These are phyloP conservation scores for Dicyrtoma fusca DNA, from an alignment of 2,888 invertebrate species.

Conservation along the genomic window DNA sequence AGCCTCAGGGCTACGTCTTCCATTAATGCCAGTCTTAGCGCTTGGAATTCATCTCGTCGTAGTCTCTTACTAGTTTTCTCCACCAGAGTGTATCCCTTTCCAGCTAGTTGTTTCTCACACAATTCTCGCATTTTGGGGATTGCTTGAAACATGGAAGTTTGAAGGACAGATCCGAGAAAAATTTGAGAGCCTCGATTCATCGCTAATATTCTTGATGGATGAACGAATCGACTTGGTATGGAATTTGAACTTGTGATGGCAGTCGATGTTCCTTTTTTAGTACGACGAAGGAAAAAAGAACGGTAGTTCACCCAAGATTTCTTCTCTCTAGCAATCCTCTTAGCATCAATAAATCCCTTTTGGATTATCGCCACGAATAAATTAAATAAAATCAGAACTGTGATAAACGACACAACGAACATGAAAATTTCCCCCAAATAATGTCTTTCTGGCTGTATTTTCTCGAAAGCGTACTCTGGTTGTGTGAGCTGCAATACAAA, in stretches of 20 bases:
- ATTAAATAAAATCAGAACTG: slow-evolving; percentile 2
- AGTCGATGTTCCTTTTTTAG: background rate
- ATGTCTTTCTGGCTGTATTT: too few species aligned
- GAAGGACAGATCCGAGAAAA: slow-evolving; percentile 8
- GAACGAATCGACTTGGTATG: background rate
- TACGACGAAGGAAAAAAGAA: background rate
- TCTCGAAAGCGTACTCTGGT: background rate
- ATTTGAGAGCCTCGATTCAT: background rate
- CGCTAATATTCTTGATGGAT: slow-evolving; percentile 7
- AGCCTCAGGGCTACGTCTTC: background rate
- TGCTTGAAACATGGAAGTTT: slow-evolving; percentile 8
- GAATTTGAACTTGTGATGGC: too few species aligned
- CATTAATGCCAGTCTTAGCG: background rate
- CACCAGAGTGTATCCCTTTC: background rate
- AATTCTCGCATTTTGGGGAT: background rate
- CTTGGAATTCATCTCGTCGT: background rate
- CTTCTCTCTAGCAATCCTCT: slow-evolving; percentile 17
- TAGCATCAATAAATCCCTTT: slow-evolving; percentile 11
- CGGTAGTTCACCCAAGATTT: slow-evolving; percentile 19
- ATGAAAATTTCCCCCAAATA: too few species aligned
- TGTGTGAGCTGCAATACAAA: too few species aligned
- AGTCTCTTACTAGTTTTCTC: slow-evolving; percentile 13
- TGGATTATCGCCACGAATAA: slow-evolving; percentile 11
- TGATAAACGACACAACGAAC: too few species aligned
- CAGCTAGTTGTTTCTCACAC: background rate